Evolutionary conservation across 2,797 vertebrate species (phyloP), one percentile per base, ranked within the genome.

Genomic region (Aplochiton taeniatus): DNA sequence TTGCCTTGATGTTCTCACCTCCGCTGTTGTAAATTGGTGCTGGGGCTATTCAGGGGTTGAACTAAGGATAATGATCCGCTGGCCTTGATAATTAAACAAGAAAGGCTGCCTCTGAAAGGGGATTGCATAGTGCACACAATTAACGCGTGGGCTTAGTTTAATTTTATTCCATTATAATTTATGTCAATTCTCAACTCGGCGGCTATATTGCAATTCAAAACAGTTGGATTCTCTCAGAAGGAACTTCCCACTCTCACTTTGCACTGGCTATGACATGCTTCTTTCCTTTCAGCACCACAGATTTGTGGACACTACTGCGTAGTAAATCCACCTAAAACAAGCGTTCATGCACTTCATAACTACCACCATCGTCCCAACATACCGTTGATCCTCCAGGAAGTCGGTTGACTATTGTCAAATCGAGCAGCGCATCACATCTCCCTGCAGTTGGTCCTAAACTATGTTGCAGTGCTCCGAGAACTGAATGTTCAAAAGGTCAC

Each of bases 251-350:
- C 83, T 86, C 81, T 84, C 69, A 62, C 79, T 79, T 75, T 73
- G 79, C 79, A 66, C 67, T 64, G 82, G 79, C 79, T 72, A 75
- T 70, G 84, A 81, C 80, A 84, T 87, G 83, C 84, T 86, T 81
- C 68, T 74, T 66, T 82, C 74, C 84, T 86, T 85, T 88, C 79
- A 78, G 74, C 79, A 56, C 72, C 75, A 77, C 75, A 67, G 77
- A 90, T 89, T 89, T 89, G 89, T 86, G 70, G 84, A 83, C 7
- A 71, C 69, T 66, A 74, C 65, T 1, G 61, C 44, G 4, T 50
- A 72, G 70, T 85, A 87, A 90, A 89, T 88, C 83, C 83, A 78
- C 68, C 63, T 9, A 52, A 80, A 82, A 83, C 85, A 79, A 86
- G 79, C 74, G 63, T 73, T 73, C 74, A 71, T 72, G 67, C 76